Base-by-base conservation (phyloP, 2,113 vertebrate genomes). In the Labrus mixtus region DNA sequence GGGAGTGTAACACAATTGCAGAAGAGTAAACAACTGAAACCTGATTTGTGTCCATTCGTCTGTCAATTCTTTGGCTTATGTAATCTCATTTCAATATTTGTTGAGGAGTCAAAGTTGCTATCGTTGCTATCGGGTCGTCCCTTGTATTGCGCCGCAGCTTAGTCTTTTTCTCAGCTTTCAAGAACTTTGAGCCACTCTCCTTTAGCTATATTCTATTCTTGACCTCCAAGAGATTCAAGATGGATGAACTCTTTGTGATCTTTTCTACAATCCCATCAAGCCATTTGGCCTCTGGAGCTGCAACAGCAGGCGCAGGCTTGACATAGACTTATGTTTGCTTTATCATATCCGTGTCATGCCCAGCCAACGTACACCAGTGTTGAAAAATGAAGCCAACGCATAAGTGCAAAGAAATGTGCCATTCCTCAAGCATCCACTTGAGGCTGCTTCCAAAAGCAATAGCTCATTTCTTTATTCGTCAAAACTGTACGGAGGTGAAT, bases 11-110 rank as follows among this genome's bases (percentile, higher is more conserved):
- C 88, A 84, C 90, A 88, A 89, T 83, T 81, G 80, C 78, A 82
- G 73, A 78, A 57, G 76, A 83, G 88, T 85, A 90, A 90, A 93
- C 89, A 91, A 87, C 87, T 82, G 82, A 90, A 88, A 85, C 86
- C 81, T 56, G 69, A 89, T 90, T 92, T 89, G 85, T 72, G 86
- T 75, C 77, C 84, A 77, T 81, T 90, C 60, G 72, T 76, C 83
- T 79, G 89, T 82, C 85, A 82, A 85, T 89, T 82, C 59, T 82
- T 76, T 73, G 82, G 78, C 86, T 79, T 88, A 54, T 83, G 73
- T 87, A 80, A 91, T 89, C 86, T 70, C 78, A 81, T 90, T 88
- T 85, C 80, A 90, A 90, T 88, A 84, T 82, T 78, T 80, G 55
- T 71, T 76, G 58, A 79, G 75, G 81, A 64, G 78, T 87, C 82